phyloP scores from a whole-genome alignment of 2,113 vertebrate genomes.

The Oenanthe melanoleuca region DNA sequence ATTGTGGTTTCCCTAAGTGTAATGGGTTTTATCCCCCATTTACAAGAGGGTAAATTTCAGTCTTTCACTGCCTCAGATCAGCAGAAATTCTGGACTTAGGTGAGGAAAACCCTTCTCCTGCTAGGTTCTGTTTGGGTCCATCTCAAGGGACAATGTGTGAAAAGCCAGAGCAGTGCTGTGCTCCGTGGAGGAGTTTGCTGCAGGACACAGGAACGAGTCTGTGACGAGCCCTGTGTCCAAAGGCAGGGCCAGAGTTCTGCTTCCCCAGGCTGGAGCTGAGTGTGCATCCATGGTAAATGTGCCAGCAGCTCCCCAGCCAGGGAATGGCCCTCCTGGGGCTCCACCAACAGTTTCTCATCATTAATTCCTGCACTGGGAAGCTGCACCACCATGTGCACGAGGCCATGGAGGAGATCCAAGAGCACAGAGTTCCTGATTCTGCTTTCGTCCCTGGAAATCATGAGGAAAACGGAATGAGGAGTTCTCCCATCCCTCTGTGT shows the following conservation, averaged over 20 bases:
- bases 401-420: neutral
- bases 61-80: neutral
- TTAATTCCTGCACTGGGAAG: neutral
- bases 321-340: neutral
- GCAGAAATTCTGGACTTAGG: neutral
- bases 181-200: neutral
- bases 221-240: neutral
- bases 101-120: neutral
- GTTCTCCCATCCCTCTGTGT: rapidly evolving
- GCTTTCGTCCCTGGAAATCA: neutral
- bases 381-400: rapidly evolving
- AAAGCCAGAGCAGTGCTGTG: neutral
- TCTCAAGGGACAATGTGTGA: neutral
- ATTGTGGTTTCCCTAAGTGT: neutral
- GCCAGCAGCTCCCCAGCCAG: neutral
- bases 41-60: no score
- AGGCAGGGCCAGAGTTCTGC: neutral
- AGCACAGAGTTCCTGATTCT: neutral
- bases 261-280: neutral
- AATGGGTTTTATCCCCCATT: neutral
- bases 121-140: neutral
- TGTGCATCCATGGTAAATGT: neutral
- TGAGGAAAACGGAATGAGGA: rapidly evolving
- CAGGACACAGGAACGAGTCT: neutral
- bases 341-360: neutral